Base-by-base conservation (phyloP, 2,113 vertebrate species). In the Pyxicephalus adspersus region DNA sequence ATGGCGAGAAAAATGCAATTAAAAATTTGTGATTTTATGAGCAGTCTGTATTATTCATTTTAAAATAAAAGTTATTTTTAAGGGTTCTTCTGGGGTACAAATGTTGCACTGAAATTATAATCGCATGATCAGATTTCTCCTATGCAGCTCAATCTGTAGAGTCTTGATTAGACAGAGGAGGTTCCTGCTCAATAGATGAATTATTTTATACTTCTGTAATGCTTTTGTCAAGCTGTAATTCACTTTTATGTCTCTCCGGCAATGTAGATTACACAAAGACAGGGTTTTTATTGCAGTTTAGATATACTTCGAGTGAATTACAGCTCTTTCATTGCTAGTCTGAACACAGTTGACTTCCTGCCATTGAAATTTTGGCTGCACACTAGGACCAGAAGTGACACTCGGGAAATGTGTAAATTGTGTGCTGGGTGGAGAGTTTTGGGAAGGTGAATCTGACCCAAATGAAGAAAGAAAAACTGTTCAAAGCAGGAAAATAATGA, bases 321-420 rank as follows among this genome's bases (percentile, higher is more conserved):
- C 60, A 29, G 50, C 79, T 34, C 4, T 57, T 66, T 50, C 61
- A 50, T 28, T 31, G 63, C 60, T 72, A 64, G 15, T 28, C 55
- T 34, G 26, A n/a, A 64, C 18, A 38, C 68, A 64, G 26, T 64
- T 64, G 70, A 74, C 31, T 77, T 77, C 75, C 75, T 77, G 75
- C 75, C 61, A 77, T 77, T 77, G 61, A 74, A 73, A 73, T 63
- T 45, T 74, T 74, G 70, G 28, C 60, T 73, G 60, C 23, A 61
- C 18, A 22, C 28, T 17, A 67, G 76, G 51, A 22, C 76, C 64
- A 60, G 20, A 71, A 71, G 55, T 70, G 58, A 52, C 23, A 54
- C 34, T 64, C 15, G 54, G 57, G 38, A 72, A 54, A 80, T 54
- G 45, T 80, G 20, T 57, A 52, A 81, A 29, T 50, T 50, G 55